Conservation (phyloP, 2,113 vertebrate genomes). For the Argyrosomus japonicus region DNA sequence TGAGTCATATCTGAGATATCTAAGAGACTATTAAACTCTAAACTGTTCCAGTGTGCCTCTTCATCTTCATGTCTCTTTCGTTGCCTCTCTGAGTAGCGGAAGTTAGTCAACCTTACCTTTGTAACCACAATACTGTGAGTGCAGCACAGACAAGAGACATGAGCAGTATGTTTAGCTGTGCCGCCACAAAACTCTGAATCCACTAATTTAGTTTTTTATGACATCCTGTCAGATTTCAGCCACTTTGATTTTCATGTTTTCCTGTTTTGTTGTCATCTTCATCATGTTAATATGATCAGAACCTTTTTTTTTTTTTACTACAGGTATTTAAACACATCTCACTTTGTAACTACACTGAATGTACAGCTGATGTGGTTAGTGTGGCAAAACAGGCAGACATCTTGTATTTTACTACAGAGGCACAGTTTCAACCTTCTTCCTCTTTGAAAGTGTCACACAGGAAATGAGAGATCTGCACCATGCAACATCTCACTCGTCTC, state of each 20-base stretch:
- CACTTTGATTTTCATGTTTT: accelerated
- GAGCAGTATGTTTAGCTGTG: conserved; percentile 1
- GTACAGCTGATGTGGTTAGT: conserved; percentile 55
- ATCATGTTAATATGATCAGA: no score
- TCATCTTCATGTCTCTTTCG: conserved; percentile 7
- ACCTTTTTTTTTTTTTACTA: neutral
- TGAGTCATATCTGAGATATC: conserved; percentile 54
- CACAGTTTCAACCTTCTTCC: conserved; percentile 70
- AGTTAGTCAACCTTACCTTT: conserved; percentile 73
- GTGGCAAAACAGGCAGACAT: conserved; percentile 48
- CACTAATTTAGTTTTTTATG: neutral
- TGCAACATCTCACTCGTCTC: conserved; percentile 53
- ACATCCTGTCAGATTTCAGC: neutral
- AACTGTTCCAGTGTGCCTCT: neutral
- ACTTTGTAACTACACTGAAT: neutral
- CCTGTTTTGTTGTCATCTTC: neutral
- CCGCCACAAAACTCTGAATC: neutral
- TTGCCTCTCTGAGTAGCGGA: conserved; percentile 58
- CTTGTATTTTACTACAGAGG: conserved; percentile 65
- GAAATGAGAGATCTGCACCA: conserved; percentile 75
- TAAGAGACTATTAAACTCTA: neutral
- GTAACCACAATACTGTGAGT: conserved; percentile 59
- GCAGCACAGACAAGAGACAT: conserved; percentile 21
- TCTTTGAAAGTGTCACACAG: conserved; percentile 78
- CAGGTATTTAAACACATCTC: neutral